phyloP scores from a whole-genome alignment of 2,113 vertebrate species.

The Sander vitreus region DNA sequence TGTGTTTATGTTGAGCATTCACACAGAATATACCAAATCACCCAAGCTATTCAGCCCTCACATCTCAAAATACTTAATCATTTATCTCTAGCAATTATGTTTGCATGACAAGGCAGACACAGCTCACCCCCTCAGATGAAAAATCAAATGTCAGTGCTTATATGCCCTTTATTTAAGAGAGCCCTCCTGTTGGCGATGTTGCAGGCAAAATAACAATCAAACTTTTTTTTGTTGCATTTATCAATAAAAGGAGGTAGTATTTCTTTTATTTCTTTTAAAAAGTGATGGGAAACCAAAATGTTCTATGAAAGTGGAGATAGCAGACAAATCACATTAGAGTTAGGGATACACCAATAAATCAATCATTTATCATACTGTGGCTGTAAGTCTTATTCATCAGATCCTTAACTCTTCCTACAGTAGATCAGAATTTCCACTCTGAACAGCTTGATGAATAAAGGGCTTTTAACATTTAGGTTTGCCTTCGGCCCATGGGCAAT shows the following conservation, averaged over 20 bases:
- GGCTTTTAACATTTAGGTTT: slow-evolving; percentile 51
- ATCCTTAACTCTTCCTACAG: background rate
- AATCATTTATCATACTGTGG: background rate
- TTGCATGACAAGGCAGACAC: slow-evolving; percentile 50
- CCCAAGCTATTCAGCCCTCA: slow-evolving; percentile 34
- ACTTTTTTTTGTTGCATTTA: background rate
- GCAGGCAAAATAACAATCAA: slow-evolving; percentile 18
- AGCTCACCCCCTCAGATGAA: slow-evolving; percentile 13
- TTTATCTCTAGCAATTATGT: slow-evolving; percentile 69
- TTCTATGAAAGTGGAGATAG: background rate
- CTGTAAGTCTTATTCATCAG: background rate
- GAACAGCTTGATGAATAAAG: slow-evolving; percentile 5
- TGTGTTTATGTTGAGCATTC: slow-evolving; percentile 66
- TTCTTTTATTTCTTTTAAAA: slow-evolving; percentile 1
- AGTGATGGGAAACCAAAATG: background rate
- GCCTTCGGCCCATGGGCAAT: slow-evolving; percentile 32
- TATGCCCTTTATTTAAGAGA: slow-evolving; percentile 43
- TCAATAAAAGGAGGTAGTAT: background rate
- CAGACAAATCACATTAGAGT: background rate
- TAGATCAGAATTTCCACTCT: slow-evolving; percentile 6
- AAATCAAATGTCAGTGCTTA: slow-evolving; percentile 61
- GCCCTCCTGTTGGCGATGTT: background rate
- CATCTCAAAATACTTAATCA: slow-evolving; percentile 67
- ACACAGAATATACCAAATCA: slow-evolving; percentile 47
- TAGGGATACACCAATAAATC: background rate